A percentile compares a stretch with the other conserved stretches of the same genome.
Evolutionary conservation across 2,797 vertebrate species (phyloP).

Genomic region (Bufotes viridis): DNA sequence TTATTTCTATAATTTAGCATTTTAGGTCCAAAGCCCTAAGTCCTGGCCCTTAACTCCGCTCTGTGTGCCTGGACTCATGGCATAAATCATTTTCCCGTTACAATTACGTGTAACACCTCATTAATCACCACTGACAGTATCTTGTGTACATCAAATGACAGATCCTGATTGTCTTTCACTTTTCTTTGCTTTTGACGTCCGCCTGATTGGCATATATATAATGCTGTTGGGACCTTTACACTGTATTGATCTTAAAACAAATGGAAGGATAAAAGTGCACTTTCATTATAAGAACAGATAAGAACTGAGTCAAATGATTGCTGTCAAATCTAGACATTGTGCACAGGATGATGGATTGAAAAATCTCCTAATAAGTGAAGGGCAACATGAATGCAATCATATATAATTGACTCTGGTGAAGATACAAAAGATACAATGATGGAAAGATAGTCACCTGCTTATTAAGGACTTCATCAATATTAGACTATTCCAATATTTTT

Average conservation of each 20-base stretch:
- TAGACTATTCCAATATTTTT: no score
- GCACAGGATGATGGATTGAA: constrained; percentile 21
- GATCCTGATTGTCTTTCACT: constrained; percentile 70
- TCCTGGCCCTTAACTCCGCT: not conserved
- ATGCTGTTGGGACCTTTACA: constrained; percentile 44
- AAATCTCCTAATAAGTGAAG: constrained; percentile 18
- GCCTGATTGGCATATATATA: constrained; percentile 64
- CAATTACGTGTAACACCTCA: constrained; percentile 36
- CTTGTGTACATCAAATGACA: constrained; percentile 63
- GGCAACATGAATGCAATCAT: constrained; percentile 14
- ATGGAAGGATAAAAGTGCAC: constrained; percentile 42
- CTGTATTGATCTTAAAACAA: constrained; percentile 50
- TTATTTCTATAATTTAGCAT: not conserved
- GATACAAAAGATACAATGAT: constrained; percentile 28
- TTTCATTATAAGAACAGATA: constrained; percentile 35
- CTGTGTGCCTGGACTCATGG: not conserved
- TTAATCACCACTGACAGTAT: constrained; percentile 69
- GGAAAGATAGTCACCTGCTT: not conserved
- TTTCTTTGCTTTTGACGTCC: constrained; percentile 65
- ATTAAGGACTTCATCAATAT: not conserved
- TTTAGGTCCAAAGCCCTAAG: not conserved
- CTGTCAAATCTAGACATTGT: not conserved
- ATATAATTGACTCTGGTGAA: not conserved
- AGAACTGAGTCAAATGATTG: constrained; percentile 11
- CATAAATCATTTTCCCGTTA: constrained; percentile 36